Percentiles rank a stretch among this genome's conserved stretches.
Evolutionary conservation across 2,888 invertebrate species (phyloP).

Genomic region (Bombylius major): DNA sequence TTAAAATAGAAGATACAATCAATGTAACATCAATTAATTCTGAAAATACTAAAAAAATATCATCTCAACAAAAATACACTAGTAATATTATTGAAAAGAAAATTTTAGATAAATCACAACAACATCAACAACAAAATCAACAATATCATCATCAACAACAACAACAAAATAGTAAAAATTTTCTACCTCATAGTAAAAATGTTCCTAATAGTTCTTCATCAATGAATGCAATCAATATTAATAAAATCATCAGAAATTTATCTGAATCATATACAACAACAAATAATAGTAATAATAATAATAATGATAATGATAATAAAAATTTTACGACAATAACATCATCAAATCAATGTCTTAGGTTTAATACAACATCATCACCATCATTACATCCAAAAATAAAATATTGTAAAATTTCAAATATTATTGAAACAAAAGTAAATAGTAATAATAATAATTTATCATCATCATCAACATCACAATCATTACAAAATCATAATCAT

Average conservation of each 20-base stretch:
- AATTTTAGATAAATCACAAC: neutral
- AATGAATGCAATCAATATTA: too few relatives aligned
- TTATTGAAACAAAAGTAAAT: neutral
- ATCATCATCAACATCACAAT: neutral
- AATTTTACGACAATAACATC: too few relatives aligned
- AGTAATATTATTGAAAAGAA: too few relatives aligned
- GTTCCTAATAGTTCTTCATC: too few relatives aligned
- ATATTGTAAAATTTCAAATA: conserved; percentile 10
- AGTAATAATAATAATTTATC: neutral
- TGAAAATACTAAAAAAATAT: neutral
- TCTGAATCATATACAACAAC: neutral
- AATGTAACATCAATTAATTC: conserved; percentile 4
- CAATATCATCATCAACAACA: too few relatives aligned
- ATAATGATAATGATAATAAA: neutral
- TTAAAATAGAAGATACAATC: conserved; percentile 8
- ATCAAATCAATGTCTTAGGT: neutral
- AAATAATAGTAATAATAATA: neutral
- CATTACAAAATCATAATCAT: too few relatives aligned
- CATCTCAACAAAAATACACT: too few relatives aligned
- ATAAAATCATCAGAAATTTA: too few relatives aligned
- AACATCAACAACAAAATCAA: too few relatives aligned
- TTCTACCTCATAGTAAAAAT: too few relatives aligned
- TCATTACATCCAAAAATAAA: conserved; percentile 8
- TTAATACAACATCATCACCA: neutral
- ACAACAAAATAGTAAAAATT: too few relatives aligned